phyloP scores from a whole-genome alignment of 2,888 invertebrate genomes.

The Acheta domesticus region DNA sequence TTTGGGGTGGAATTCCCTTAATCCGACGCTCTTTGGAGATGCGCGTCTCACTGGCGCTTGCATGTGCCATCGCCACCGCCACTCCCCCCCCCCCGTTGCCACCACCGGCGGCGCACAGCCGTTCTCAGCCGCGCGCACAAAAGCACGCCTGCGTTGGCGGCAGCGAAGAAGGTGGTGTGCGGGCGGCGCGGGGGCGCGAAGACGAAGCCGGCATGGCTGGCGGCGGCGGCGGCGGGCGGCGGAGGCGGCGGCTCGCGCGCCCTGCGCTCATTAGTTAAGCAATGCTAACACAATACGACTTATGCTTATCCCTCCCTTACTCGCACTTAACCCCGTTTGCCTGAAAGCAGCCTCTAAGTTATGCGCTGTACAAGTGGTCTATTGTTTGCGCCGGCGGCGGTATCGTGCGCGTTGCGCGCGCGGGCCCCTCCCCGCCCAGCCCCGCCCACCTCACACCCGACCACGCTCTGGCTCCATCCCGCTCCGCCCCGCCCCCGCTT shows the following conservation, averaged over 20 bases:
- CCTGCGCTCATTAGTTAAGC: not conserved
- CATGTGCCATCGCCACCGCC: too few relatives aligned
- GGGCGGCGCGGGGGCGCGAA: too few relatives aligned
- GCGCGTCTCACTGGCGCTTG: too few relatives aligned
- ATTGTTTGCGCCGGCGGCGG: not conserved
- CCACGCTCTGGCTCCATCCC: not conserved
- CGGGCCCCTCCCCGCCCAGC: not conserved
- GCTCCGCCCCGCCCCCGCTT: too few relatives aligned
- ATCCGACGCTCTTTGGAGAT: too few relatives aligned
- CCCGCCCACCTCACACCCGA: not conserved
- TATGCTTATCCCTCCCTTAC: constrained; percentile 18
- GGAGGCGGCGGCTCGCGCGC: not conserved
- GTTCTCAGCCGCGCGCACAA: too few relatives aligned
- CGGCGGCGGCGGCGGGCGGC: not conserved
- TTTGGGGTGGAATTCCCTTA: too few relatives aligned
- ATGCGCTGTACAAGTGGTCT: not conserved
- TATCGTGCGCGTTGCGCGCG: not conserved
- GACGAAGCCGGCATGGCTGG: too few relatives aligned
- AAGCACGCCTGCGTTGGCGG: too few relatives aligned
- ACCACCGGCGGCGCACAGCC: too few relatives aligned
- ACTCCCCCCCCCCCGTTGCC: too few relatives aligned
- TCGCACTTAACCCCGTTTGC: constrained; percentile 5
- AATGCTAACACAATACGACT: not conserved
- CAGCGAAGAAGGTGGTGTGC: too few relatives aligned
- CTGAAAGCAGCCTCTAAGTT: constrained; percentile 10